Evolutionary conservation across 2,888 invertebrate genomes (phyloP).

Genomic region (Limnephilus auricula): DNA sequence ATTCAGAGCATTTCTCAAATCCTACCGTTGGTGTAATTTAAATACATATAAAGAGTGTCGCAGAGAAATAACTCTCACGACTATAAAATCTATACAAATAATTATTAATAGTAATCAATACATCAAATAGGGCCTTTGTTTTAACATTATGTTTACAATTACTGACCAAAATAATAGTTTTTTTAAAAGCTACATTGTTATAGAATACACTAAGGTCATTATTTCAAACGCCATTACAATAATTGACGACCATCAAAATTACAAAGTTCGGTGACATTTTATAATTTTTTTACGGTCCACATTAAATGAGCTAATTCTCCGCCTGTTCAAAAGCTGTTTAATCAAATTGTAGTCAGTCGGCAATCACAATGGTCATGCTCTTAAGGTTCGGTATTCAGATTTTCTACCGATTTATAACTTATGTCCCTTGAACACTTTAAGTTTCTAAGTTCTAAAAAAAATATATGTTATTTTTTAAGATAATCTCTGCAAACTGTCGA

Average conservation of each 20-base stretch:
- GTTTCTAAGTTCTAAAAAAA: no score
- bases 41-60: background rate
- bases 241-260: background rate
- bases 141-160: background rate
- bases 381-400: no score
- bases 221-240: background rate
- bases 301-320: no score
- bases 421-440: no score
- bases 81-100: background rate
- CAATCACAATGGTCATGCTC: background rate
- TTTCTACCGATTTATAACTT: no score
- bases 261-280: no score
- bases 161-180: background rate
- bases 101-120: background rate
- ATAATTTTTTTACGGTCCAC: no score
- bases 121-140: background rate
- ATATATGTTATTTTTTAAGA: no score
- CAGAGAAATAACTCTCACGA: background rate
- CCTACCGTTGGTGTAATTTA: conserved; percentile 27
- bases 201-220: background rate
- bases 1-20: background rate
- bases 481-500: no score
- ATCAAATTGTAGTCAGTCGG: no score
- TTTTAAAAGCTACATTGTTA: background rate
- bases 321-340: no score